Conservation (phyloP, 2,888 invertebrate species). For the Drosophila cognata region DNA sequence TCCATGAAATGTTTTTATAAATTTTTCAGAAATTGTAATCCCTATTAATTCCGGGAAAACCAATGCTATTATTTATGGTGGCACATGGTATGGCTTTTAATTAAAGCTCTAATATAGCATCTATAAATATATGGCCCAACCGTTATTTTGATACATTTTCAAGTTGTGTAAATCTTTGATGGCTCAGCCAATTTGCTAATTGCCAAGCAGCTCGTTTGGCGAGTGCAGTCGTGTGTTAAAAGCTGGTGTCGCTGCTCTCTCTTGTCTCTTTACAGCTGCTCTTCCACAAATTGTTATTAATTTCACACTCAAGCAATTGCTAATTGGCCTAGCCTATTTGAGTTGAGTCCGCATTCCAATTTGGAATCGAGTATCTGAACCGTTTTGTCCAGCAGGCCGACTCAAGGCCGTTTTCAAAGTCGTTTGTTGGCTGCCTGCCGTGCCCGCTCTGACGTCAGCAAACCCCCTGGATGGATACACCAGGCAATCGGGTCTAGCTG, state of each 20-base stretch:
- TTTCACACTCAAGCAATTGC: constrained; percentile 71
- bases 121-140: not conserved
- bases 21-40: not conserved
- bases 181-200: constrained; percentile 61
- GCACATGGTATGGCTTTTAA: not conserved
- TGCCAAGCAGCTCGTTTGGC: constrained; percentile 35
- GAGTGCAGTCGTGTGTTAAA: constrained; percentile 56
- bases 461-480: constrained; percentile 8
- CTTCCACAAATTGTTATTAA: constrained; percentile 58
- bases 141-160: constrained; percentile 35
- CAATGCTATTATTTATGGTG: not conserved
- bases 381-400: constrained; percentile 18
- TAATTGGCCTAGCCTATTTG: constrained; percentile 56
- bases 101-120: not conserved
- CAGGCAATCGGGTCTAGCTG: not conserved
- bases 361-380: constrained; percentile 28
- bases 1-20: not conserved
- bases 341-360: constrained; percentile 14
- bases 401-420: constrained; percentile 47
- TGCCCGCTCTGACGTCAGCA: constrained; percentile 61
- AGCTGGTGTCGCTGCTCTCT: constrained; percentile 14
- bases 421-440: constrained; percentile 32
- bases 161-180: constrained; percentile 30
- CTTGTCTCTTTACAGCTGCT: constrained; percentile 4
- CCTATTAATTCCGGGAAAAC: not conserved